Evolutionary conservation across 2,888 invertebrate species (phyloP).

Genomic region (Didymodactylos carnosus): DNA sequence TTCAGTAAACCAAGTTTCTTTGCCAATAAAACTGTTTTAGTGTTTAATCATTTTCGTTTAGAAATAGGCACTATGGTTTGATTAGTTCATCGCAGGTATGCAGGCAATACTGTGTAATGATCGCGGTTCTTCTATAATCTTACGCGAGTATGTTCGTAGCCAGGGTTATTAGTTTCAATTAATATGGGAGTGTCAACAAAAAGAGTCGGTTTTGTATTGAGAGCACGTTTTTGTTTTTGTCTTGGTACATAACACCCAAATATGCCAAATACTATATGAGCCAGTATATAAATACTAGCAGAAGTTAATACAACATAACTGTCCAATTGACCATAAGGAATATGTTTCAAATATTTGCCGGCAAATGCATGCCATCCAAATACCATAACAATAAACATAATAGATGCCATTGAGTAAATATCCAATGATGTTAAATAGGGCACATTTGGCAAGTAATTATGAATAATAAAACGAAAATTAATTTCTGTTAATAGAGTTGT

Average conservation of each 20-base stretch:
- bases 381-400: background rate
- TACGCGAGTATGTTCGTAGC: too few relatives aligned
- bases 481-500: background rate
- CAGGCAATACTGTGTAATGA: too few relatives aligned
- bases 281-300: background rate
- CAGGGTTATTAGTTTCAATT: too few relatives aligned
- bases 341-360: background rate
- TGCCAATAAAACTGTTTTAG: too few relatives aligned
- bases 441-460: background rate
- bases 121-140: too few relatives aligned
- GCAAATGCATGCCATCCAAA: background rate
- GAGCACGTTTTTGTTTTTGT: background rate
- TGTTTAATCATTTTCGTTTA: too few relatives aligned
- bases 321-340: background rate
- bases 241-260: background rate
- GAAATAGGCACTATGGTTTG: too few relatives aligned
- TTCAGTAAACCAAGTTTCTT: too few relatives aligned
- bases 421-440: background rate
- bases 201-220: background rate
- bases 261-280: background rate
- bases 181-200: too few relatives aligned
- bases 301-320: background rate
- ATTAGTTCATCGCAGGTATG: too few relatives aligned
- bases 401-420: background rate
- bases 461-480: background rate